phyloP scores from a whole-genome alignment of 2,113 vertebrate species.

The Crotalus viridis region DNA sequence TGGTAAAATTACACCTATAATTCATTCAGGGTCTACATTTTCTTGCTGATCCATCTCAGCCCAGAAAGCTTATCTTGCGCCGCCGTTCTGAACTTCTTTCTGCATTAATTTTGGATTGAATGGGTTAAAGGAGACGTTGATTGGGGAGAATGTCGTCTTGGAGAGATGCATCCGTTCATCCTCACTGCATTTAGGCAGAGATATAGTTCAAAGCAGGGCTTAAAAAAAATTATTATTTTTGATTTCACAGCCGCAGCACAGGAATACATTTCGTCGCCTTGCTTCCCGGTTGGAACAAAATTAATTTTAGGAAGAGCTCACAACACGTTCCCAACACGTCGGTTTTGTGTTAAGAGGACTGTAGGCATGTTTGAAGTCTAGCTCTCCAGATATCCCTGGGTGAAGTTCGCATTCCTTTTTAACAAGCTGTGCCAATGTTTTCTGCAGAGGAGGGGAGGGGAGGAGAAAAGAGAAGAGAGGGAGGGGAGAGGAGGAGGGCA shows the following conservation, averaged over 20 bases:
- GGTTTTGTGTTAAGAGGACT: not conserved
- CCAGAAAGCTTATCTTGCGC: no score
- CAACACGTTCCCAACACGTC: not conserved
- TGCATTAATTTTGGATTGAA: not conserved
- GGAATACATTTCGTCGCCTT: not conserved
- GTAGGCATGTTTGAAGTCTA: constrained; percentile 40
- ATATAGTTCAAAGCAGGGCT: not conserved
- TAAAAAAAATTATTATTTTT: not conserved
- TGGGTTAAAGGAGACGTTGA: no score
- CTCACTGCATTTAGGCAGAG: not conserved
- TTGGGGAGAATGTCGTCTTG: not conserved
- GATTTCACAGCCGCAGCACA: not conserved
- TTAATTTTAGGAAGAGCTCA: not conserved
- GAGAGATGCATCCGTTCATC: not conserved
- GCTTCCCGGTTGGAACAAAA: not conserved
- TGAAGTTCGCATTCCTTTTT: not conserved
- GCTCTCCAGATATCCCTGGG: not conserved
- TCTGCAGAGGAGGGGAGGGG: no score
- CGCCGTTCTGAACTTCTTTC: no score
- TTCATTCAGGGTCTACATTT: not conserved
- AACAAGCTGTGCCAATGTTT: not conserved
- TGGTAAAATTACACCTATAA: not conserved
- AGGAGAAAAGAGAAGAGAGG: no score
- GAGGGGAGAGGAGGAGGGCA: no score
- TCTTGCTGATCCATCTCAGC: not conserved